phyloP scores from a whole-genome alignment of 2,113 vertebrate species.

The Rhinogobius similis region DNA sequence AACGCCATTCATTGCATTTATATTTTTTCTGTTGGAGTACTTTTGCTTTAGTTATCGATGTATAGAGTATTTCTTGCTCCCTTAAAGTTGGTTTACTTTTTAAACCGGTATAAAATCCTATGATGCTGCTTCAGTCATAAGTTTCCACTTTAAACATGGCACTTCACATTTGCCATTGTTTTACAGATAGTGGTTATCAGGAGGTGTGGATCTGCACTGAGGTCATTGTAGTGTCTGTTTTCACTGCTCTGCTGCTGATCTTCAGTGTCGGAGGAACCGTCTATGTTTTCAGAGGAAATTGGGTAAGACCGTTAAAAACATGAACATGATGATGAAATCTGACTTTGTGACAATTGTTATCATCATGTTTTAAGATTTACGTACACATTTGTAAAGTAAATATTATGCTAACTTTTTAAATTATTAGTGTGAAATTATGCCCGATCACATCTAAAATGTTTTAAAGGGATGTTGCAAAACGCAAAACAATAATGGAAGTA shows the following conservation, averaged over 20 bases:
- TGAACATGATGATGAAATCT: background rate
- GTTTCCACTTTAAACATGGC: background rate
- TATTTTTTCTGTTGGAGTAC: background rate
- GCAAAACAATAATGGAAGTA: background rate
- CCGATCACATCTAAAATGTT: background rate
- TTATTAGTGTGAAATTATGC: background rate
- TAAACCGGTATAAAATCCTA: background rate
- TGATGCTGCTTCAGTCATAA: background rate
- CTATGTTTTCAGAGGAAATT: conserved; percentile 64
- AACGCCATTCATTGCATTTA: background rate
- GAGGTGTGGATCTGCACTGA: background rate
- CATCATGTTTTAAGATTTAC: background rate
- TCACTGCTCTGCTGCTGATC: conserved; percentile 58
- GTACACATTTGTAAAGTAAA: background rate
- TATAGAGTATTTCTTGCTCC: no score
- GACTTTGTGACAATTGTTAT: background rate
- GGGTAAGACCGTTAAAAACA: conserved; percentile 49
- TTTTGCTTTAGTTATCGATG: no score
- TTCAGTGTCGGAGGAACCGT: conserved; percentile 65
- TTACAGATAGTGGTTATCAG: conserved; percentile 59
- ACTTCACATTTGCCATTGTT: background rate
- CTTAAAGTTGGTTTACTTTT: no score
- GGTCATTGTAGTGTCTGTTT: conserved; percentile 1
- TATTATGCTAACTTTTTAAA: no score
- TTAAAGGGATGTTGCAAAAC: background rate